Evolutionary conservation across 2,113 vertebrate species (phyloP), one percentile per base, ranked within the genome.

Genomic region (Muscicapa adusta): DNA sequence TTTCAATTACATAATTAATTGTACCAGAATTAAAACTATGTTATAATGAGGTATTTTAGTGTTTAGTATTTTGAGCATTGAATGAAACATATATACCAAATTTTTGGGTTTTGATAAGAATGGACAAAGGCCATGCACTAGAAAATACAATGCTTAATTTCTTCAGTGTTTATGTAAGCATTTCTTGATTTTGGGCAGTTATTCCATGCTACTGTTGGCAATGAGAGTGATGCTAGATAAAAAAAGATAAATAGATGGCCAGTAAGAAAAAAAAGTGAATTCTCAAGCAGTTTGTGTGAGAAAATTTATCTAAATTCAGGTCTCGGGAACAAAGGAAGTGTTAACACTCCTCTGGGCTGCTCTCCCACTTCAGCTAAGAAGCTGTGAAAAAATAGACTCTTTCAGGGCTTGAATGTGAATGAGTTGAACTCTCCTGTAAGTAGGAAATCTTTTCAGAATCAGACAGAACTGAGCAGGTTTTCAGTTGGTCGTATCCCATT

Each of bases 351-450:
- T 93, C 62, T 82, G 26, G 82, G 60, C 96, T 94, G 48, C 45
- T 95, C 84, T 83, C 71, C 53, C 48, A 58, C 62, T 91, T 36
- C 38, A 84, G 45, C 42, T 77, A 17, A 79, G 50, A 94, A 93
- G 66, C 82, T 97, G 72, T 83, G 86, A 96, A 95, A 96, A 95
- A 94, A 88, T 63, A 95, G 70, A 71, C 45, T 77, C 65, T 91
- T 86, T 90, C 80, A 92, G 73, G 60, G 31, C 57, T 95, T 92
- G 79, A 94, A 95, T 86, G 91, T 82, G 94, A 90, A 91, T 89
- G 79, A 94, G 33, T 66, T 66, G 75, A 89, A 87, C 74, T 90
- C 78, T 82, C 38, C 65, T 86, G 58, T 82, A 84, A 84, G 73
- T 95, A 53, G 62, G 58, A 92, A 87, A 86, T 95, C 91, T 89